Percentiles rank a stretch among this genome's conserved stretches.
Conservation (phyloP, 2,797 vertebrate genomes). For the Notoglanidium macrostoma region DNA sequence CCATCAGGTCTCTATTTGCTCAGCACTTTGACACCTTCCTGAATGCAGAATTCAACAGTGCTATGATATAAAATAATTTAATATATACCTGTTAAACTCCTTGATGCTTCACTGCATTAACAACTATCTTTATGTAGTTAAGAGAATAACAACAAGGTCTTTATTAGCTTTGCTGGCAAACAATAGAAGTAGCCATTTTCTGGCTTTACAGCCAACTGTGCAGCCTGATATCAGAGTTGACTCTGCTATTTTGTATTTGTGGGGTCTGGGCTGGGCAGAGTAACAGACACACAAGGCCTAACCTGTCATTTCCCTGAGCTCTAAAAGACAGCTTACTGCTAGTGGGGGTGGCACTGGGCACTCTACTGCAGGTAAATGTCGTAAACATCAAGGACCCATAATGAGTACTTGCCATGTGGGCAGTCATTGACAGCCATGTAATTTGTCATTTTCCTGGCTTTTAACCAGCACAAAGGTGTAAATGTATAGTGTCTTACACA, state of each 20-base stretch:
- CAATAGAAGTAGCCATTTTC: neutral
- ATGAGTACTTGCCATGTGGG: slow-evolving; percentile 71
- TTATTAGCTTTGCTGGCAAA: slow-evolving; percentile 27
- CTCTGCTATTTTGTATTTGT: slow-evolving; percentile 33
- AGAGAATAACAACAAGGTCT: slow-evolving; percentile 4
- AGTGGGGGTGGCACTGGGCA: slow-evolving; percentile 37
- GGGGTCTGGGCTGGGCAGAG: slow-evolving; percentile 57
- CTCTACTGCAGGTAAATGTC: slow-evolving; percentile 68
- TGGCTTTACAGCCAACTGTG: neutral
- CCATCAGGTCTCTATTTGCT: too few species aligned
- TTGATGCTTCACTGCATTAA: neutral
- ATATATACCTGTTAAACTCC: neutral
- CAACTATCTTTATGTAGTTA: neutral
- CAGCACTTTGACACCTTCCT: neutral
- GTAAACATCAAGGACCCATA: slow-evolving; percentile 73
- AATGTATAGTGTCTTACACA: slow-evolving; percentile 46
- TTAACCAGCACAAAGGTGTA: slow-evolving; percentile 68
- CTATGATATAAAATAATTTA: slow-evolving; percentile 1
- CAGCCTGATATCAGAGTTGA: slow-evolving; percentile 18
- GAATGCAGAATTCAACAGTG: slow-evolving; percentile 10
- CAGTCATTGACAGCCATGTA: slow-evolving; percentile 70
- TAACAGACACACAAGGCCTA: slow-evolving; percentile 71
- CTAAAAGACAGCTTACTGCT: slow-evolving; percentile 73
- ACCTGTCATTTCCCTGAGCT: slow-evolving; percentile 77
- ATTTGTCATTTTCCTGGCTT: slow-evolving; percentile 69